Conservation (phyloP, 2,888 invertebrate species). For the Nomada flava region DNA sequence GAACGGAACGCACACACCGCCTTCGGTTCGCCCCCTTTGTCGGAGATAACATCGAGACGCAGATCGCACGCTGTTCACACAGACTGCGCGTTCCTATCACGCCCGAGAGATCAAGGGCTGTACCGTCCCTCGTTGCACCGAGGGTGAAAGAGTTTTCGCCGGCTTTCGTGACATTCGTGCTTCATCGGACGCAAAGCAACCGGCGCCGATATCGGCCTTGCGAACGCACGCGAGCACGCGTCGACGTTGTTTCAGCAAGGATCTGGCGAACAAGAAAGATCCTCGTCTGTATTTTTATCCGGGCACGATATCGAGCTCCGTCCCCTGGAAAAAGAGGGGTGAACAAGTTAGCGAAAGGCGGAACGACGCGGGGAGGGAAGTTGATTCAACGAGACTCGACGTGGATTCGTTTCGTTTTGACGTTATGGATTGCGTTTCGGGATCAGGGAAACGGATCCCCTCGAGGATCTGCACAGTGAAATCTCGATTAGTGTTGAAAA, state of each 20-base stretch:
- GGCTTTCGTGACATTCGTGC: constrained; percentile 68
- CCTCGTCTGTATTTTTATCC: constrained; percentile 5
- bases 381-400: neutral
- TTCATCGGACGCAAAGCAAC: constrained; percentile 61
- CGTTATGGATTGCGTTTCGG: neutral
- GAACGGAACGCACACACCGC: neutral
- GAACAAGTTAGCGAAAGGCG: neutral
- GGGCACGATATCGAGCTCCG: neutral
- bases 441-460: neutral
- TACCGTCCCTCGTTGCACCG: neutral
- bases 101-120: constrained; percentile 67
- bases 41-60: constrained; percentile 14
- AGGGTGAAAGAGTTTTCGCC: constrained; percentile 50
- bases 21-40: neutral
- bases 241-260: too few species aligned
- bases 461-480: neutral
- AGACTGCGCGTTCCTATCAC: constrained; percentile 52
- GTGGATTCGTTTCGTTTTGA: neutral
- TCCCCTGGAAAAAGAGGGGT: neutral
- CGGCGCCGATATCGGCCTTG: constrained; percentile 55
- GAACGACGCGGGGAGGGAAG: neutral
- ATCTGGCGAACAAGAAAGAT: constrained; percentile 5
- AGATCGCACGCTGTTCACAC: constrained; percentile 25
- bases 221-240: constrained; percentile 32
- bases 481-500: too few species aligned